Evolutionary conservation across 2,797 vertebrate species (phyloP), one percentile per base, ranked within the genome.

Genomic region (Falco novaeseelandiae): DNA sequence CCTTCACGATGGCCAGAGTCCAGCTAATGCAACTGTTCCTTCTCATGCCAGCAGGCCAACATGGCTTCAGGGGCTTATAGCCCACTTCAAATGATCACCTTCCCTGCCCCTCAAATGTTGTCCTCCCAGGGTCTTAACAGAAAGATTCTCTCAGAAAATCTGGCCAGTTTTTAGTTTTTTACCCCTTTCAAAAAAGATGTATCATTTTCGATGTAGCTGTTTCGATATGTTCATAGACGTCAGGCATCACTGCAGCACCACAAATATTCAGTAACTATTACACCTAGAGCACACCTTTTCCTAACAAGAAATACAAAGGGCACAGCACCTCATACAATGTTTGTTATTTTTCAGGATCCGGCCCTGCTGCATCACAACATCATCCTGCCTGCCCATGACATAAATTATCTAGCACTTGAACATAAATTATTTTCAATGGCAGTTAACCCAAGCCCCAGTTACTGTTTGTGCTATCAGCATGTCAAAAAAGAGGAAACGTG

Each of bases 61-160:
- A 3, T 0, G 1, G 25, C 9, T 73, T 61, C 67, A 65, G 2
- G 4, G 26, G 12, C 4, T 34, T 55, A 36, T 0, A 32, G 8
- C 0, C 0, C 29, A 14, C 38, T 69, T 48, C 48, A 48, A 34
- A 52, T 4, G 2, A 48, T 6, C 12, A 16, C 21, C 3, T 26
- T 65, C 22, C 32, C 15, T n/a, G 32, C 3, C 3, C 5, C 14
- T 30, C 3, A 0, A 61, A 66, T 6, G 7, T 13, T n/a, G 46
- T 58, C 12, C 14, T 58, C 9, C 8, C 0, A 1, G 6, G 8
- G 8, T 48, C 59, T 27, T n/a, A 30, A 69, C 26, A 6, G 3
- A 17, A 65, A 27, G 9, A 25, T 14, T 27, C 32, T 15, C 52
- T 42, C 14, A 27, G 16, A 52, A 2, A 26, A 52, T 32, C 8